Evolutionary conservation across 2,888 invertebrate genomes (phyloP).

Genomic region (Kuschelorhynchus macadamiae): DNA sequence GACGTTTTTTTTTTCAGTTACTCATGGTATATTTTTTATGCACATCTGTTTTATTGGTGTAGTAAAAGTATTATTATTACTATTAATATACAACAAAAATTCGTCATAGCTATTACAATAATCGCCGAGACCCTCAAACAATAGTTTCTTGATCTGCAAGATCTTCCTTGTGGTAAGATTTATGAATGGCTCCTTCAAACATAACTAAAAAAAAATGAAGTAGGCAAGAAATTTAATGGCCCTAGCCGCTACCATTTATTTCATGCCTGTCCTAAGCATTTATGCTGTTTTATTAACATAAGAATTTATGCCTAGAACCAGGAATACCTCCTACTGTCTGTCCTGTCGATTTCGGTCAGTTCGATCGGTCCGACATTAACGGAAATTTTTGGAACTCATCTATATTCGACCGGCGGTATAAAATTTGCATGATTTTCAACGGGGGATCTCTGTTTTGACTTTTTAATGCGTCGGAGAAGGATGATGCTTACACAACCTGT

Average conservation of each 20-base stretch:
- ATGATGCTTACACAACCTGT: conserved; percentile 31
- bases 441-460: conserved; percentile 39
- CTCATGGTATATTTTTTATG: too few species aligned
- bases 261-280: conserved; percentile 1
- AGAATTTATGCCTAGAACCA: conserved; percentile 28
- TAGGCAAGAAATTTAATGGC: too few species aligned
- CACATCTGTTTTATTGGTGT: too few species aligned
- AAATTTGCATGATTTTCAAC: conserved; percentile 39
- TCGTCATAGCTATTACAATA: too few species aligned
- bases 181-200: too few species aligned
- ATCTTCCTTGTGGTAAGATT: too few species aligned
- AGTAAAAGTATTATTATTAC: too few species aligned
- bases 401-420: conserved; percentile 23
- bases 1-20: too few species aligned
- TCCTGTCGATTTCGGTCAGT: conserved; percentile 21
- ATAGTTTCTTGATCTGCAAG: too few species aligned
- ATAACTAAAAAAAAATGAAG: too few species aligned
- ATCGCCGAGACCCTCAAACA: too few species aligned
- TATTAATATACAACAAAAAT: too few species aligned
- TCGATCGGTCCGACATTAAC: conserved; percentile 19
- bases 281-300: conserved; percentile 22
- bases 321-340: conserved; percentile 40
- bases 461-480: conserved; percentile 37
- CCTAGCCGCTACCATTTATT: neutral
- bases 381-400: conserved; percentile 30